Conservation (phyloP, 2,888 invertebrate genomes). For the Zygothrica quintamaculata region DNA sequence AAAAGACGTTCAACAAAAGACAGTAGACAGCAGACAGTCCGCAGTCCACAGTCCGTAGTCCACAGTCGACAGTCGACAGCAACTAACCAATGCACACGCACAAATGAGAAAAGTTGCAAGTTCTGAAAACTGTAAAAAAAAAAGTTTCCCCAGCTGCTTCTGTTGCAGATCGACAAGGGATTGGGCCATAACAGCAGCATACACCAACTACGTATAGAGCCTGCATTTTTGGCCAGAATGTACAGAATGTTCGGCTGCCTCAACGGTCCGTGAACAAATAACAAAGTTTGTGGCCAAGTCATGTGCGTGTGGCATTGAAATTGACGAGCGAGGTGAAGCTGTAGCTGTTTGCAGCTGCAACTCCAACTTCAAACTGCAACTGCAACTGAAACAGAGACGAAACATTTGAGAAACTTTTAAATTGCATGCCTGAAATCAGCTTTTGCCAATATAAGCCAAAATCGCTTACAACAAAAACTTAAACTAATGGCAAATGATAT, state of each 20-base stretch:
- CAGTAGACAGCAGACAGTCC: slow-evolving; percentile 22
- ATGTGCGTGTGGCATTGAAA: slow-evolving; percentile 66
- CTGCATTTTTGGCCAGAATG: slow-evolving; percentile 3
- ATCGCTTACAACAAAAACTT: background rate
- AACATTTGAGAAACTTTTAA: slow-evolving; percentile 45
- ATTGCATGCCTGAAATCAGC: slow-evolving; percentile 32
- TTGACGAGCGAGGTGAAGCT: slow-evolving; percentile 30
- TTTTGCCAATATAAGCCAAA: slow-evolving; percentile 21
- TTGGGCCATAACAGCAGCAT: slow-evolving; percentile 5
- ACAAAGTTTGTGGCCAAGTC: slow-evolving; percentile 70
- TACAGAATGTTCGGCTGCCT: slow-evolving; percentile 19
- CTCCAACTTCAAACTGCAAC: too few species aligned
- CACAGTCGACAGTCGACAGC: slow-evolving; percentile 41
- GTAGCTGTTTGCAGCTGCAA: slow-evolving; percentile 16
- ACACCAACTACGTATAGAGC: background rate
- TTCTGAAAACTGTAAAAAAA: slow-evolving; percentile 63
- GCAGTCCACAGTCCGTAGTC: slow-evolving; percentile 3
- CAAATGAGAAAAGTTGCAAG: slow-evolving; percentile 79
- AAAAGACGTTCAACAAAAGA: slow-evolving; percentile 7
- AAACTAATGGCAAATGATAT: too few species aligned
- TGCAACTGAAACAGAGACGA: slow-evolving; percentile 16
- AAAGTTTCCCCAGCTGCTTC: slow-evolving; percentile 60
- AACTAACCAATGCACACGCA: slow-evolving; percentile 69
- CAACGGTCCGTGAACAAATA: slow-evolving; percentile 48
- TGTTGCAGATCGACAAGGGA: slow-evolving; percentile 33